A percentile compares a stretch with the other conserved stretches of the same genome.
Conservation (phyloP, 2,113 vertebrate genomes). For the Eira barbara region DNA sequence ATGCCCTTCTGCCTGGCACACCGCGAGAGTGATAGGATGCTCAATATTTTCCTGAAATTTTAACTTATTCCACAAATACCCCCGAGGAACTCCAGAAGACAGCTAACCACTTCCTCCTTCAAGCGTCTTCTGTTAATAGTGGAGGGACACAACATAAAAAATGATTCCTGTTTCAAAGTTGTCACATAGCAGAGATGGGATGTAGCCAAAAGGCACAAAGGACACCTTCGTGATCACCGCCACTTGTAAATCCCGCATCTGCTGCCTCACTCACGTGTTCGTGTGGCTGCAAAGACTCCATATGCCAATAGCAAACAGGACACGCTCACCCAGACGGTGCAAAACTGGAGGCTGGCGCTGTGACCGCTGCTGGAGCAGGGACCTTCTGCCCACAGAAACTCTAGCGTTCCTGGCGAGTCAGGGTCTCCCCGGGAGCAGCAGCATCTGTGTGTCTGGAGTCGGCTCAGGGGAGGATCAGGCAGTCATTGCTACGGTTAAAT, state of each 20-base stretch:
- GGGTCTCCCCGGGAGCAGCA: too few relatives aligned
- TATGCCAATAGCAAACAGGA: neutral
- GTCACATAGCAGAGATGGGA: neutral
- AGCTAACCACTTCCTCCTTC: neutral
- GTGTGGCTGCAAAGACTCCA: neutral
- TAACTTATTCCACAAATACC: neutral
- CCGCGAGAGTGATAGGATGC: fast-evolving
- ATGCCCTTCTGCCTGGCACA: neutral
- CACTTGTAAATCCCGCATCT: neutral
- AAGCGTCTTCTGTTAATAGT: neutral
- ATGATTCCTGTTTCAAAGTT: neutral
- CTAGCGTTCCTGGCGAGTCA: neutral
- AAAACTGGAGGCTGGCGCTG: fast-evolving
- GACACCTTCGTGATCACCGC: neutral
- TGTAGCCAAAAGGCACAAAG: neutral
- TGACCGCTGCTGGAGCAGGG: fast-evolving
- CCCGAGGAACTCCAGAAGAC: neutral
- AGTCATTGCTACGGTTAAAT: fast-evolving
- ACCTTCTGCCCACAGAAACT: fast-evolving
- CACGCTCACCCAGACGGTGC: fast-evolving
- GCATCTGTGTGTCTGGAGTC: fast-evolving
- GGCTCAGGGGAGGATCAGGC: neutral
- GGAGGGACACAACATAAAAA: neutral
- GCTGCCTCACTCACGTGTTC: neutral
- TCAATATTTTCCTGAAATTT: neutral